Base-by-base conservation (phyloP, 2,797 vertebrate species). In the Diplodus sargus region DNA sequence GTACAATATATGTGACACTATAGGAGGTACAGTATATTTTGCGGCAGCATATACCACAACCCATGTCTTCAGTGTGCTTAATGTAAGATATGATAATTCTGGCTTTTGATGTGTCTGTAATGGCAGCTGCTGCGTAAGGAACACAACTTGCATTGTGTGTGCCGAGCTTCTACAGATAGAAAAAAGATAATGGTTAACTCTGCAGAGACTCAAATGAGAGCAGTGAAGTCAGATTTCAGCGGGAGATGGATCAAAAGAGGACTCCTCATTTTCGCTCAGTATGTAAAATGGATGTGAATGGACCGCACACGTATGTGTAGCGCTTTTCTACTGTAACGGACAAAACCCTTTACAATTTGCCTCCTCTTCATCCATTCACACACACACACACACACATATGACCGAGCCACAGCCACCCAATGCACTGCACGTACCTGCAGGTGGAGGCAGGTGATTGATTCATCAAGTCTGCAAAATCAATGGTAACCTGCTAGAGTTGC, bases 381-480 rank as follows among this genome's bases (percentile, higher is more conserved):
- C 1, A 22, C 45, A 16, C 12, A 58, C 12, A 18, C 14, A 23
- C 20, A 30, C 28, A 7, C n/a, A n/a, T n/a, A n/a, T n/a, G 57
- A 34, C 66, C 23, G 10, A 60, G 34, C 23, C n/a, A 22, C 53
- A 65, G 61, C 49, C 30, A 57, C 49, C 66, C 23, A 0, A 39
- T 39, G 61, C 25, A 64, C 66, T 70, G 74, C 76, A 57, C 60
- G 76, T 76, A 85, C 76, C 83, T 89, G 70, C 83, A 79, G 86
- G 70, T 82, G 85, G 74, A 86, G 82, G 79, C 74, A 56, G 64
- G 85, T 86, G 90, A 92, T 89, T 90, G 92, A 93, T 93, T 91
- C 81, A 89, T 84, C 83, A 88, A 85, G 70, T 74, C 67, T 57
- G n/a, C 22, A 79, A 66, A 88, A 92, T 92, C 91, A 87, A 91